Conservation (phyloP, 2,797 vertebrate species). For the Leucoraja ocellata region DNA sequence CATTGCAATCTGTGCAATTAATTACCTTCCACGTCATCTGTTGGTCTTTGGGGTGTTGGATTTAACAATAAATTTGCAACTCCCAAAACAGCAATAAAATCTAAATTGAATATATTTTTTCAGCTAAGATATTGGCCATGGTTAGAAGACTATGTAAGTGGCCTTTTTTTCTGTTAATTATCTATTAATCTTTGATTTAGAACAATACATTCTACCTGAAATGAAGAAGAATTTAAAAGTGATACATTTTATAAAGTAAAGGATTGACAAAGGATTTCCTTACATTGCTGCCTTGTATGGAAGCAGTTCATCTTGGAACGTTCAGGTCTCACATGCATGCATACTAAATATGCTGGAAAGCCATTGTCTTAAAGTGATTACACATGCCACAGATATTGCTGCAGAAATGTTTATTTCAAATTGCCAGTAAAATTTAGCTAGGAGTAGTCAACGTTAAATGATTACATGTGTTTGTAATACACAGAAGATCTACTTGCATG, state of each 20-base stretch:
- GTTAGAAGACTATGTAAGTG: not conserved
- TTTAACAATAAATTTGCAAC: not conserved
- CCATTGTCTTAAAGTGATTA: not conserved
- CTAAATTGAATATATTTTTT: not conserved
- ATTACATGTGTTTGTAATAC: conserved; percentile 3
- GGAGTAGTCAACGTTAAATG: conserved; percentile 2
- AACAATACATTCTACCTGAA: not conserved
- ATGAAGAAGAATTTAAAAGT: not conserved
- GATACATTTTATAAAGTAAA: not conserved
- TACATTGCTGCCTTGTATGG: not conserved
- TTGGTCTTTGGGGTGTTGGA: not conserved
- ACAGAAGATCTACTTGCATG: not conserved
- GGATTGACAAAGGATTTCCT: not conserved
- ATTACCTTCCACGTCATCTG: not conserved
- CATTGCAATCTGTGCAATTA: not conserved
- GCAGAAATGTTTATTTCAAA: conserved; percentile 12
- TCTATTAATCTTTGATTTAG: not conserved
- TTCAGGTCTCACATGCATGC: not conserved
- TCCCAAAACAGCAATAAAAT: not conserved
- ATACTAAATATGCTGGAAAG: not conserved
- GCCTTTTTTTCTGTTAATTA: not conserved
- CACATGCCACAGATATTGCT: not conserved
- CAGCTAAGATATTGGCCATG: not conserved
- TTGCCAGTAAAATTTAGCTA: conserved; percentile 1
- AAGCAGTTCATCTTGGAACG: not conserved